A percentile compares a stretch with the other conserved stretches of the same genome.
phyloP scores from a whole-genome alignment of 1,140 invertebrate genomes.

The Drosophila seguyi region DNA sequence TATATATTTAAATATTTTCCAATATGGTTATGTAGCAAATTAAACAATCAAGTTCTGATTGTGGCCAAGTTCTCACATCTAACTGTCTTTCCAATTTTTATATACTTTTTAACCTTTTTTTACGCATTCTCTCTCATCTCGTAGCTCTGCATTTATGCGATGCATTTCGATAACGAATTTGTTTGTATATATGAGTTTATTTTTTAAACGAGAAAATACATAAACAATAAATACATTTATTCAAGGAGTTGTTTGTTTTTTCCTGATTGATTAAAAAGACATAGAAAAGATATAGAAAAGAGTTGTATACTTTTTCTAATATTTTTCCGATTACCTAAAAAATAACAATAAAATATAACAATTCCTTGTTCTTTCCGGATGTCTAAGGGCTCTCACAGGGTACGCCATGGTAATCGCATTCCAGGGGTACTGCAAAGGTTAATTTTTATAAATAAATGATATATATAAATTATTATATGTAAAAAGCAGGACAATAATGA shows the following conservation, averaged over 20 bases:
- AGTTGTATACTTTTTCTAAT: not conserved
- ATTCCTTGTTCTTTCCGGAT: not conserved
- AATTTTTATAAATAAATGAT: not conserved
- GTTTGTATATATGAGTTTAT: conserved; percentile 62
- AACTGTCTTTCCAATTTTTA: conserved; percentile 28
- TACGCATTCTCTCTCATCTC: conserved; percentile 17
- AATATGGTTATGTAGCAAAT: conserved; percentile 19
- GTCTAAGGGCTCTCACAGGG: conserved; percentile 41
- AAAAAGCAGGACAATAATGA: not conserved
- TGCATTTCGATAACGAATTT: conserved; percentile 43
- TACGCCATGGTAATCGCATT: conserved; percentile 49
- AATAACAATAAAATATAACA: not conserved
- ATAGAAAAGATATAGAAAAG: not conserved
- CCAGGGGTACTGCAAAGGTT: conserved; percentile 32
- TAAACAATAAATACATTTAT: conserved; percentile 36
- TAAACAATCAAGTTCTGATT: conserved; percentile 4
- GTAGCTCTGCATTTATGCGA: conserved; percentile 20
- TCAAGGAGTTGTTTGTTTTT: not conserved
- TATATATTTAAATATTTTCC: conserved; percentile 25
- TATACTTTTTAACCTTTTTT: conserved; percentile 32
- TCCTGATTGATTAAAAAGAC: not conserved
- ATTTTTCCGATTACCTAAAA: not conserved
- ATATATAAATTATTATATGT: too few species aligned
- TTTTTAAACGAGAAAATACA: conserved; percentile 23
- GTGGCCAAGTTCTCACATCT: conserved; percentile 7